Percentiles rank a stretch among this genome's conserved stretches.
phyloP scores from a whole-genome alignment of 1,140 invertebrate genomes.

The Drosophila insularis region DNA sequence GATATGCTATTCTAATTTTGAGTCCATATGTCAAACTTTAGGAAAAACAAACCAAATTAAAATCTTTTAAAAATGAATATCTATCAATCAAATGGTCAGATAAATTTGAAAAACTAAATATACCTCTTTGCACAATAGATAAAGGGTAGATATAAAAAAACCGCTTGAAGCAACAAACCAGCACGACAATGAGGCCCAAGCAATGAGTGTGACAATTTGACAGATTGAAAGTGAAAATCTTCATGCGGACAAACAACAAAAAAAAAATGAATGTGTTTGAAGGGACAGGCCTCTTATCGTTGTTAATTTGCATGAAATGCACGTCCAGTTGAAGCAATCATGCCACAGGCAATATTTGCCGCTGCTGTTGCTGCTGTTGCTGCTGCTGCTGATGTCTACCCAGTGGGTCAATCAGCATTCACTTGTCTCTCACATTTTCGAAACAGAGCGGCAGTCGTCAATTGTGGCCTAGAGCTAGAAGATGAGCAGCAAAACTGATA shows the following conservation, averaged over 20 bases:
- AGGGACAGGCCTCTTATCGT: conserved; percentile 33
- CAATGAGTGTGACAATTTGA: conserved; percentile 71
- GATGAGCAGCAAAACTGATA: conserved; percentile 6
- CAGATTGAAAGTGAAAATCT: conserved; percentile 77
- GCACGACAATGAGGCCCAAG: conserved; percentile 42
- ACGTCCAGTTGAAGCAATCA: conserved; percentile 35
- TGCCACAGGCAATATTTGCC: conserved; percentile 38
- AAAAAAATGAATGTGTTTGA: conserved; percentile 49
- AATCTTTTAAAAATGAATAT: too few species aligned
- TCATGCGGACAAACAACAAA: conserved; percentile 30
- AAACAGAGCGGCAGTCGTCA: conserved; percentile 31
- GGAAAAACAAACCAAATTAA: too few species aligned
- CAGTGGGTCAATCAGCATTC: conserved; percentile 77
- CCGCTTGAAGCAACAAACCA: conserved; percentile 1
- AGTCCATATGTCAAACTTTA: too few species aligned
- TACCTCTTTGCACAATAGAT: neutral
- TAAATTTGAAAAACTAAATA: neutral
- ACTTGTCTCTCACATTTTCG: conserved; percentile 59
- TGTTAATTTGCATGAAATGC: conserved; percentile 77
- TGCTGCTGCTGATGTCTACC: conserved; percentile 16
- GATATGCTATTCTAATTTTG: too few species aligned
- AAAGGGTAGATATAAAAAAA: neutral
- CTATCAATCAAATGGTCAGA: neutral
- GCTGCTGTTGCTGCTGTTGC: conserved; percentile 39
- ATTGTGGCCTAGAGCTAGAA: conserved; percentile 26